These are phyloP conservation scores for Philonicus albiceps DNA, from an alignment of 2,888 invertebrate species.

Conservation along the genomic window DNA sequence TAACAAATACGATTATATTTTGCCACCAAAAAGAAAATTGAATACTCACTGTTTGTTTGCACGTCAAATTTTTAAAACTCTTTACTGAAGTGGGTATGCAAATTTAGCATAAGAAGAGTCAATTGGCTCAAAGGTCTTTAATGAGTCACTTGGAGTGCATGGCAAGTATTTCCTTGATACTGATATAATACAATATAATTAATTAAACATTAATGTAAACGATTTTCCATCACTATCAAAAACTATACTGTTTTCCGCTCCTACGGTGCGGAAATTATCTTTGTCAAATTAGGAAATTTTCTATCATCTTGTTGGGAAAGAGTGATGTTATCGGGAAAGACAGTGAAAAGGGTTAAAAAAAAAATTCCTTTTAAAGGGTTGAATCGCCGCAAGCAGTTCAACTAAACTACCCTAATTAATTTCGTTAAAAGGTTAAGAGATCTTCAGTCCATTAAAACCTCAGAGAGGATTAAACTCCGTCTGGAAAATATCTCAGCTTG, in stretches of 20 bases:
- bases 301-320: neutral
- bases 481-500: neutral
- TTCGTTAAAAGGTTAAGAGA: neutral
- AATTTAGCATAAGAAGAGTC: too few relatives aligned
- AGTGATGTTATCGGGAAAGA: neutral
- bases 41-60: too few relatives aligned
- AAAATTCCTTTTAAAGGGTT: neutral
- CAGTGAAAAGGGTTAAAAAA: neutral
- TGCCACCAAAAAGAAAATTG: too few relatives aligned
- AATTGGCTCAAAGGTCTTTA: too few relatives aligned
- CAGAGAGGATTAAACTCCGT: neutral
- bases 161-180: neutral
- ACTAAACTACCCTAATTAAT: neutral
- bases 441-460: neutral
- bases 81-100: too few relatives aligned
- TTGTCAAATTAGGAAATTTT: neutral
- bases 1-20: too few relatives aligned
- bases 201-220: neutral
- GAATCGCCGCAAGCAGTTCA: neutral
- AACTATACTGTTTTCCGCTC: neutral
- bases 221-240: neutral
- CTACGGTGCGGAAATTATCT: neutral
- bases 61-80: too few relatives aligned
- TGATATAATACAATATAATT: too few relatives aligned
- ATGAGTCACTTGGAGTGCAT: too few relatives aligned